Evolutionary conservation across 2,797 vertebrate species (phyloP), one percentile per base, ranked within the genome.

Genomic region (Pseudopleuronectes americanus): DNA sequence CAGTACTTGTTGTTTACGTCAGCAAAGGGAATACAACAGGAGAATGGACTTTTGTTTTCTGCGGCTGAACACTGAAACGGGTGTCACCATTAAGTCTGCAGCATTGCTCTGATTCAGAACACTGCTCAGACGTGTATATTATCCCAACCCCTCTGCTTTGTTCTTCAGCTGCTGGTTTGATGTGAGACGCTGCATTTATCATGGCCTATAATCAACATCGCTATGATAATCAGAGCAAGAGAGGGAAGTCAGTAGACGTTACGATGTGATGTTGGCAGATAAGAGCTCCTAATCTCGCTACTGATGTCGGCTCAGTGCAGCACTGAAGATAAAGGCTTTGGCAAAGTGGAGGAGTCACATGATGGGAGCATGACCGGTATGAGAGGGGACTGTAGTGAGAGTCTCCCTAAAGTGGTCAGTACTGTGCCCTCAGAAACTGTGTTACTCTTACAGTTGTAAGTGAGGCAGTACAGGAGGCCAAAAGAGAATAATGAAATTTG

Each of bases 131-230:
- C 21, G n/a, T 59, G 54, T 41, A 36, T 55, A 43, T 36, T 3
- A 4, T 48, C 36, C 38, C 16, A 53, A 36, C 24, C 28, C 16
- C 2, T 13, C 49, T 26, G 3, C 4, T 63, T 48, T 57, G 48
- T 49, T 69, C 43, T 51, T 68, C 51, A 67, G 57, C 65, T 69
- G 60, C 74, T 65, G 62, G 49, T 22, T 6, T 57, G 41, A 61
- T 57, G 64, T 64, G 58, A 64, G 53, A 61, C 33, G 51, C 54
- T 65, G 76, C 71, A 65, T 77, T 81, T 78, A 87, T 84, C 79
- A 51, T 43, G 59, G 69, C 60, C 71, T 82, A 13, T 80, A 76
- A 83, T 88, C 81, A 78, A 26, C 57, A 59, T 74, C 63, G 36
- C 36, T 4, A 12, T 38, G 36, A 38, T 38, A 38, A 38, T 38